phyloP scores from a whole-genome alignment of 2,797 vertebrate species.

The Columba guinea region DNA sequence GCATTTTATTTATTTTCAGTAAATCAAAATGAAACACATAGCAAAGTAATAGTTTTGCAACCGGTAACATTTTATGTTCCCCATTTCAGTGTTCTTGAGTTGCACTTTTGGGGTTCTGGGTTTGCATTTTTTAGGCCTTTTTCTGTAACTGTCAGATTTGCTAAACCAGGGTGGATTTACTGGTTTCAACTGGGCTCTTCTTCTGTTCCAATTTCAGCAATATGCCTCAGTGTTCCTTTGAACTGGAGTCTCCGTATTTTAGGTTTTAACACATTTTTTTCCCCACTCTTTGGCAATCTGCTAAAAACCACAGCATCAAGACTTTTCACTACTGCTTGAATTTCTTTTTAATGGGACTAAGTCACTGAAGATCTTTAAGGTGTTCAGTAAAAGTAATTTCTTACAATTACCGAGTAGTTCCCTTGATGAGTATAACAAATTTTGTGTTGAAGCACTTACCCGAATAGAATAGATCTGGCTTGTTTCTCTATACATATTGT shows the following conservation, averaged over 20 bases:
- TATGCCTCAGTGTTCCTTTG: background rate
- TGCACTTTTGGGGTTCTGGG: background rate
- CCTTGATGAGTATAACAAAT: background rate
- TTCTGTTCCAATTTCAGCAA: background rate
- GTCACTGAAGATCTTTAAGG: background rate
- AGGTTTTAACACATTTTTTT: background rate
- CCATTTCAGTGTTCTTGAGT: fast-evolving
- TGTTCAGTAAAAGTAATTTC: background rate
- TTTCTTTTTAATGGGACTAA: background rate
- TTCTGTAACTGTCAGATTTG: background rate
- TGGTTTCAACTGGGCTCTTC: background rate
- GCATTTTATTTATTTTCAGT: background rate
- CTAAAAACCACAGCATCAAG: background rate
- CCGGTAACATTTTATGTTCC: background rate
- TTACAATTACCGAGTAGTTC: background rate
- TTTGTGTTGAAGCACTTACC: background rate
- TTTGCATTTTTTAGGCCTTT: background rate
- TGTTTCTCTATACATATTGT: background rate
- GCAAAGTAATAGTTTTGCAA: background rate
- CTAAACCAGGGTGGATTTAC: background rate
- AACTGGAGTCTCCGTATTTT: background rate
- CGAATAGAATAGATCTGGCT: background rate
- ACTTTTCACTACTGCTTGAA: background rate
- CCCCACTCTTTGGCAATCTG: background rate
- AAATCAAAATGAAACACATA: background rate